These are phyloP conservation scores for Acanthurus leucopareius DNA, from an alignment of 2,797 vertebrate species.

Conservation along the genomic window DNA sequence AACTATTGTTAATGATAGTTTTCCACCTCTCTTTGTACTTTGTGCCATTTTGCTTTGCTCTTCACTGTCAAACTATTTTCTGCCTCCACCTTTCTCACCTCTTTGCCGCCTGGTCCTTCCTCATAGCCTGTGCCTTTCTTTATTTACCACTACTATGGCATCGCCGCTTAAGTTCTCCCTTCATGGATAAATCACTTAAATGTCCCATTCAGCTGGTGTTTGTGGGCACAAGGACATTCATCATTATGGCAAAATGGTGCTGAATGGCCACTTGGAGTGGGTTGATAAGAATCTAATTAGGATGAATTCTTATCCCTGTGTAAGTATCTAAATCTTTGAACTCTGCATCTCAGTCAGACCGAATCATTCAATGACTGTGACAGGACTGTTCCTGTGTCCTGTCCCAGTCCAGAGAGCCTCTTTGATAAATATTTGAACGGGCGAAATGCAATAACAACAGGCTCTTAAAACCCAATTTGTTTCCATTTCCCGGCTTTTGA, in stretches of 20 bases:
- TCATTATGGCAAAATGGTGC: conserved; percentile 49
- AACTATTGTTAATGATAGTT: conserved; percentile 48
- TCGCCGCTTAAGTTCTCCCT: conserved; percentile 40
- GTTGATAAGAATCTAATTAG: conserved; percentile 63
- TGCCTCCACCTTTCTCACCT: conserved; percentile 15
- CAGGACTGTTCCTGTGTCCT: conserved; percentile 29
- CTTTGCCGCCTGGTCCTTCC: background rate
- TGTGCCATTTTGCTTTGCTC: background rate
- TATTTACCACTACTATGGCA: conserved; percentile 62
- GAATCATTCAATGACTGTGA: conserved; percentile 48
- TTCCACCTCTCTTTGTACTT: conserved; percentile 24
- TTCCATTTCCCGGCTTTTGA: conserved; percentile 72
- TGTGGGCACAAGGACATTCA: conserved; percentile 56
- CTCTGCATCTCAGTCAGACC: conserved; percentile 25
- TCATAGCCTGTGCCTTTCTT: conserved; percentile 12
- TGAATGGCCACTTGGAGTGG: conserved; percentile 53
- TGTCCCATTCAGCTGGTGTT: conserved; percentile 59
- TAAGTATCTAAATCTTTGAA: conserved; percentile 52
- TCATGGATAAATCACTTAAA: conserved; percentile 59
- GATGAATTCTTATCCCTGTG: conserved; percentile 54
- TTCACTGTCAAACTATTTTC: conserved; percentile 15
- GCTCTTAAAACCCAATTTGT: conserved; percentile 70
- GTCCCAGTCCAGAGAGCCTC: conserved; percentile 40
- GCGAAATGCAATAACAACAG: conserved; percentile 69
- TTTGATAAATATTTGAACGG: conserved; percentile 73